Evolutionary conservation across 2,888 invertebrate species (phyloP).

Genomic region (Arenicola marina): DNA sequence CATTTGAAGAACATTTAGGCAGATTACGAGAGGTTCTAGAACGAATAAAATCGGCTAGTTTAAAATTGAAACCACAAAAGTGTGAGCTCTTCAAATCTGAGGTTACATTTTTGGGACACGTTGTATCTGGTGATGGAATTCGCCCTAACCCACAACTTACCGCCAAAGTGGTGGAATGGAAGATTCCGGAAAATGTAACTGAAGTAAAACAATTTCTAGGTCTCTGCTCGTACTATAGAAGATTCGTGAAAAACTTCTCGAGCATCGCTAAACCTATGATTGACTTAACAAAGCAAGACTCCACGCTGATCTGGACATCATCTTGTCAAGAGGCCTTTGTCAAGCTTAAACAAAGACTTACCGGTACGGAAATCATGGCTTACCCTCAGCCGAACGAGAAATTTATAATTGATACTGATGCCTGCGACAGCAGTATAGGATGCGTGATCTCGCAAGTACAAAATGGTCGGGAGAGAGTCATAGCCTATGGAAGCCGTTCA

Average conservation of each 20-base stretch:
- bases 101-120: slow-evolving; percentile 24
- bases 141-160: neutral
- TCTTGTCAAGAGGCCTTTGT: slow-evolving; percentile 18
- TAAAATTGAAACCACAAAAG: too few species aligned
- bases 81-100: slow-evolving; percentile 23
- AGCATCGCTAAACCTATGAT: slow-evolving; percentile 19
- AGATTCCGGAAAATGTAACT: slow-evolving; percentile 7
- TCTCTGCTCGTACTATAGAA: slow-evolving; percentile 27
- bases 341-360: slow-evolving; percentile 10
- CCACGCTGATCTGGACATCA: neutral
- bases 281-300: slow-evolving; percentile 9
- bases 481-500: too few species aligned
- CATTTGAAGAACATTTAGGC: too few species aligned
- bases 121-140: neutral
- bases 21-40: too few species aligned
- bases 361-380: slow-evolving; percentile 15
- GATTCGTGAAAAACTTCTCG: slow-evolving; percentile 23
- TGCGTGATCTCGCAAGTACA: slow-evolving; percentile 23
- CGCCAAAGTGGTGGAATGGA: neutral
- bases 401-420: slow-evolving; percentile 27
- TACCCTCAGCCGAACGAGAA: slow-evolving; percentile 9
- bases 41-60: too few species aligned
- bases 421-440: slow-evolving; percentile 23
- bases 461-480: too few species aligned
- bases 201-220: slow-evolving; percentile 31